A percentile compares a stretch with the other conserved stretches of the same genome.
These are phyloP conservation scores for Galbula dea DNA, from an alignment of 2,113 vertebrate genomes.

Conservation along the genomic window DNA sequence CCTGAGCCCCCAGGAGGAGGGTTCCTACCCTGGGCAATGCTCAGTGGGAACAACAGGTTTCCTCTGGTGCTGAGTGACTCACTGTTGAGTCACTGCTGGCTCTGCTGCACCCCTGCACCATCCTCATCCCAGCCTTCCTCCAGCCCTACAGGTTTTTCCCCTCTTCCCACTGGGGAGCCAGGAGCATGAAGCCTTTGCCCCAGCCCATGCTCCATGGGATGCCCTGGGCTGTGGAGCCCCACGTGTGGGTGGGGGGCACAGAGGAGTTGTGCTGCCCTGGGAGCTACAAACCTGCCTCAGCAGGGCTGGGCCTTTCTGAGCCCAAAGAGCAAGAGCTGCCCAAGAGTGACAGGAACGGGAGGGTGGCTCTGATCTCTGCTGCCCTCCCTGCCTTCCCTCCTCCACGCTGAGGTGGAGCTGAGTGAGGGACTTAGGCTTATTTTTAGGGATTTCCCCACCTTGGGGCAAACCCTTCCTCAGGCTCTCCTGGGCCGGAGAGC, in stretches of 20 bases:
- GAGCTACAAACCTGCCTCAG: neutral
- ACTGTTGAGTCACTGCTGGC: neutral
- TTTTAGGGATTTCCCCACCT: rapidly evolving
- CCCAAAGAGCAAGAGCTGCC: neutral
- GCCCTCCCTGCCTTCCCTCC: neutral
- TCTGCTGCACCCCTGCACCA: neutral
- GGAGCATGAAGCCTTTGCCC: rapidly evolving
- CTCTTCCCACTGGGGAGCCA: rapidly evolving
- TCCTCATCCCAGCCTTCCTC: neutral
- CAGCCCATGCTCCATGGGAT: rapidly evolving
- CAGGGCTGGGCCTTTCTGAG: neutral
- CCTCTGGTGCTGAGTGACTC: neutral
- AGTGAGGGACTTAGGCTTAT: neutral
- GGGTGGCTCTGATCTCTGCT: neutral
- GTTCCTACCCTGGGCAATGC: neutral
- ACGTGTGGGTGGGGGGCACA: rapidly evolving
- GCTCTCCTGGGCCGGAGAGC: rapidly evolving
- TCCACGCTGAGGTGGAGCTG: neutral
- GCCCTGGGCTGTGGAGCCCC: rapidly evolving
- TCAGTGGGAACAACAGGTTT: neutral
- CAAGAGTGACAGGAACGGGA: rapidly evolving
- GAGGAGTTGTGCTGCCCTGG: neutral
- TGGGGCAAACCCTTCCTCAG: neutral
- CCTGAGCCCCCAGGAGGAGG: neutral
- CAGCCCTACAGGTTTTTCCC: rapidly evolving